Percentiles rank a stretch among this genome's conserved stretches.
Conservation (phyloP, 2,113 vertebrate species). For the Perca flavescens region DNA sequence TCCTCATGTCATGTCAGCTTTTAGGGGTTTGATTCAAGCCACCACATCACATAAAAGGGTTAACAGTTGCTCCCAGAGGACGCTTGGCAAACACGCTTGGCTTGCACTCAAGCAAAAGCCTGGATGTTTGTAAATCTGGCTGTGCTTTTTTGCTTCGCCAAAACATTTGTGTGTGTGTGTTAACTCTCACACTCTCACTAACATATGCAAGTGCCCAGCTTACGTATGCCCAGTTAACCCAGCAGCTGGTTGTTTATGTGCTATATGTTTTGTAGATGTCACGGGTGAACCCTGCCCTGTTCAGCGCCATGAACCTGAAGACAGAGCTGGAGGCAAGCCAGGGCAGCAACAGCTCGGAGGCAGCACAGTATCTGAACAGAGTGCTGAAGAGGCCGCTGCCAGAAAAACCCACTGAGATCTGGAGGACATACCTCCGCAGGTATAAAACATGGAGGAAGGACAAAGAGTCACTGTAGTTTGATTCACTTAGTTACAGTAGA, state of each 20-base stretch:
- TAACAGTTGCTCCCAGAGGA: constrained; percentile 59
- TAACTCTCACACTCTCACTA: constrained; percentile 22
- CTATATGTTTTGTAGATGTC: constrained; percentile 85
- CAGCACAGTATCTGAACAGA: constrained; percentile 89
- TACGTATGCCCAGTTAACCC: constrained; percentile 39
- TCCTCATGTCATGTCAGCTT: constrained; percentile 55
- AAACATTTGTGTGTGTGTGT: constrained; percentile 32
- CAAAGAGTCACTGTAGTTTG: neutral
- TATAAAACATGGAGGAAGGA: constrained; percentile 60
- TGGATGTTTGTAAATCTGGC: constrained; percentile 70
- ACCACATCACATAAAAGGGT: constrained; percentile 68
- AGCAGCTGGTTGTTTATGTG: constrained; percentile 24
- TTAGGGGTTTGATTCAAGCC: constrained; percentile 54
- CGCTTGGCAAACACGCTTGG: constrained; percentile 73
- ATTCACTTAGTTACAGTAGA: neutral
- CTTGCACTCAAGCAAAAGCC: constrained; percentile 74
- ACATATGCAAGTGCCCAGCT: constrained; percentile 22
- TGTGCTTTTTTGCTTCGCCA: constrained; percentile 62
- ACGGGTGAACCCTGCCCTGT: constrained; percentile 90
- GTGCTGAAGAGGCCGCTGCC: constrained; percentile 89
- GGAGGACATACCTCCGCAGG: constrained; percentile 97
- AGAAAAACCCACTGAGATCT: constrained; percentile 92
- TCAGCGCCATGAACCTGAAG: constrained; percentile 91
- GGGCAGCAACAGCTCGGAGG: constrained; percentile 80
- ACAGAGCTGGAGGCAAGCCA: constrained; percentile 88